phyloP scores from a whole-genome alignment of 2,113 vertebrate genomes.

The Seriola quinqueradiata region DNA sequence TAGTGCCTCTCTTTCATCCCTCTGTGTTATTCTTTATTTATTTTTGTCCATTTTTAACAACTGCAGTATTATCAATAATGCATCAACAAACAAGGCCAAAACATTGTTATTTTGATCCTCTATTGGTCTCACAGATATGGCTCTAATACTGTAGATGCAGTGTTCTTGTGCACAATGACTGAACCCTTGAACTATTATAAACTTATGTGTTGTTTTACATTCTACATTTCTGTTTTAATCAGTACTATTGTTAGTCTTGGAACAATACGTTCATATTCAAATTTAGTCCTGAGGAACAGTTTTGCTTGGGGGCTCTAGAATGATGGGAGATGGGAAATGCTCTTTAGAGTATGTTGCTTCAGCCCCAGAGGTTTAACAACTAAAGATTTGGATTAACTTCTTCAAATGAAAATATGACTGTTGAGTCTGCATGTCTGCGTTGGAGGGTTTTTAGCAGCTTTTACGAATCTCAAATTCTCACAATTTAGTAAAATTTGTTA shows the following conservation, averaged over 20 bases:
- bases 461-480: slow-evolving; percentile 58
- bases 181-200: neutral
- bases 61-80: slow-evolving; percentile 40
- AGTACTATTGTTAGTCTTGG: neutral
- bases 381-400: slow-evolving; percentile 68
- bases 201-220: neutral
- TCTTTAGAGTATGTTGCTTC: slow-evolving; percentile 50
- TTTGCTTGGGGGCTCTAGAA: slow-evolving; percentile 23
- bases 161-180: neutral
- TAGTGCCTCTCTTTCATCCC: neutral
- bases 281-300: slow-evolving; percentile 16
- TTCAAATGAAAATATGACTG: slow-evolving; percentile 61
- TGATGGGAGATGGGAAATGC: slow-evolving; percentile 34
- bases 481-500: slow-evolving; percentile 36
- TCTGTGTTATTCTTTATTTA: neutral
- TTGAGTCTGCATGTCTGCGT: slow-evolving; percentile 45
- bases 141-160: neutral
- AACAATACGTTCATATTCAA: slow-evolving; percentile 11
- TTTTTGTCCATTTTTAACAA: slow-evolving; percentile 25
- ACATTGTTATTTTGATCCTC: neutral
- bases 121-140: neutral
- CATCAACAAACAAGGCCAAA: slow-evolving; percentile 29
- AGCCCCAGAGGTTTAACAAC: slow-evolving; percentile 57
- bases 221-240: slow-evolving; percentile 14
- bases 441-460: slow-evolving; percentile 44